phyloP scores from a whole-genome alignment of 2,797 vertebrate species.

The Argyrosomus regius region DNA sequence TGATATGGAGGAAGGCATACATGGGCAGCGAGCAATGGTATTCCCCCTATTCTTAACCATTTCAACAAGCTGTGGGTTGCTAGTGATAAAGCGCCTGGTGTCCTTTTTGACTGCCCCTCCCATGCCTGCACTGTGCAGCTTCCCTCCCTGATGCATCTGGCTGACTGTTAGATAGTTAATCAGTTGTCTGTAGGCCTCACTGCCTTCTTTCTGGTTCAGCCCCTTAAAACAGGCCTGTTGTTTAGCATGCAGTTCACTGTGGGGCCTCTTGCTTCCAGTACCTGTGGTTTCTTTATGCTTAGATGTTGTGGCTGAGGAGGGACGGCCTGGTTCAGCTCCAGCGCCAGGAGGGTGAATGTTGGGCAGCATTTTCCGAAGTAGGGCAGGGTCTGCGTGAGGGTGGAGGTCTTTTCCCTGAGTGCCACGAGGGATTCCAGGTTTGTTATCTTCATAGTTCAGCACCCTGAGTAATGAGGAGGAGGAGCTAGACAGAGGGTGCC shows the following conservation, averaged over 20 bases:
- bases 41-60: conserved; percentile 83
- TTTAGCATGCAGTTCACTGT: conserved; percentile 82
- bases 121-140: conserved; percentile 82
- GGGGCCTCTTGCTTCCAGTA: conserved; percentile 85
- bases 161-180: conserved; percentile 87
- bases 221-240: conserved; percentile 79
- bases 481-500: conserved; percentile 86
- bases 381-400: conserved; percentile 90
- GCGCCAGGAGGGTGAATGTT: conserved; percentile 88
- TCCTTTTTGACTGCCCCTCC: conserved; percentile 84
- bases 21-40: conserved; percentile 78
- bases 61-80: conserved; percentile 83
- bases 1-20: conserved; percentile 79
- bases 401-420: conserved; percentile 90
- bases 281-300: conserved; percentile 97
- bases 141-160: conserved; percentile 87
- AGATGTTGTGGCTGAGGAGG: conserved; percentile 86
- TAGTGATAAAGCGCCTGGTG: conserved; percentile 81
- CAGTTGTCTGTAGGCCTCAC: conserved; percentile 84
- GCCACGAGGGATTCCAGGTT: conserved; percentile 55
- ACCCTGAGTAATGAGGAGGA: conserved; percentile 80
- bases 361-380: conserved; percentile 93
- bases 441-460: conserved; percentile 77
- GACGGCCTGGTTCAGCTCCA: conserved; percentile 88
- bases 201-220: conserved; percentile 82